Evolutionary conservation across 2,113 vertebrate species (phyloP), one percentile per base, ranked within the genome.

Genomic region (Urocolius indicus): DNA sequence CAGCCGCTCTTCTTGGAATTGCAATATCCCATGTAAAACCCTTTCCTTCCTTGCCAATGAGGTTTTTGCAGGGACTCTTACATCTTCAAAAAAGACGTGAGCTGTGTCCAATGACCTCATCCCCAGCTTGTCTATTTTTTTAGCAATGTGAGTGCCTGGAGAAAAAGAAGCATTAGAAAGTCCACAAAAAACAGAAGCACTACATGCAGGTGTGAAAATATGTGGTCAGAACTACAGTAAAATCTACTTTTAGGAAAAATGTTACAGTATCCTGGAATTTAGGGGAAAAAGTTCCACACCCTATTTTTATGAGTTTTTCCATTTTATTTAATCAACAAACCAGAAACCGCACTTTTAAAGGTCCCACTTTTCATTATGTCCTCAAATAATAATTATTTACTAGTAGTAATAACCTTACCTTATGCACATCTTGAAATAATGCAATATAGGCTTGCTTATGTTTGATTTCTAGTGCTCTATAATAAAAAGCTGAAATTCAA

Each of bases 1-100:
- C 68, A 99, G 97, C 22, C 98, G 95, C 94, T 98, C 98, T 93
- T 99, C 98, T 95, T 99, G 98, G 97, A 99, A 99, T 62, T 99
- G 98, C 63, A 99, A 95, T 98, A 99, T 99, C 97, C 99, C 99
- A 99, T 1, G 96, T 98, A 96, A 99, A 99, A 77, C 98, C 98
- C 98, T 98, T 98, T 94, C 98, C 98, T 97, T 99, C 98, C 94
- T 99, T 96, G 13, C 98, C 98, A 5, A 98, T 99, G 87, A 99
- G 15, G 91, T 98, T 98, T 80, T 93, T 98, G 85, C 96, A 22
- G 98, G 98, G 30, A 99, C 97, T 4, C 46, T 97, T 29, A 99
- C 98, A 0, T 99, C 98, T 96, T 99, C 98, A 46, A 99, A 99
- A 96, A 98, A 99, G 80, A 99, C 97, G 82, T 98, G 96, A 16